These are phyloP conservation scores for Phymatocera aterrima DNA, from an alignment of 2,888 invertebrate genomes.

Conservation along the genomic window DNA sequence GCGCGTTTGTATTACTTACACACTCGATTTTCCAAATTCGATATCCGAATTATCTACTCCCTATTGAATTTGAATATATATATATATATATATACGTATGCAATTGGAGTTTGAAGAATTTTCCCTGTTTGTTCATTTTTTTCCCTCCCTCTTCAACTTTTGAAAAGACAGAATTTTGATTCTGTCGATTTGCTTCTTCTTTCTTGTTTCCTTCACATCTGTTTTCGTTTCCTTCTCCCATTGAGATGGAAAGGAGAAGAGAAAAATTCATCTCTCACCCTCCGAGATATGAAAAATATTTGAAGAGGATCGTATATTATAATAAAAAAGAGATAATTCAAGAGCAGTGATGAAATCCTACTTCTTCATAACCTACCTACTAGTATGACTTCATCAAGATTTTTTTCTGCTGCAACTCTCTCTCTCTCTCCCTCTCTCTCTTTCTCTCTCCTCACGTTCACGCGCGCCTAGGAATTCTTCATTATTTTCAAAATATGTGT, in stretches of 20 bases:
- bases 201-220: too few species aligned
- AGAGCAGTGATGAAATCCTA: conserved; percentile 6
- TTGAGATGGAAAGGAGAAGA: too few species aligned
- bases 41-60: not conserved
- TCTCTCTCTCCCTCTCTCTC: not conserved
- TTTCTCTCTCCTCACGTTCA: not conserved
- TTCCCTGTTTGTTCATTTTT: too few species aligned
- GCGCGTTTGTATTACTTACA: not conserved
- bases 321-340: not conserved
- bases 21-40: not conserved
- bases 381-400: conserved; percentile 21
- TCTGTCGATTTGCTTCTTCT: too few species aligned
- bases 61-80: not conserved
- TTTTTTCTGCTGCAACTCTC: conserved; percentile 24
- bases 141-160: too few species aligned
- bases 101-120: too few species aligned
- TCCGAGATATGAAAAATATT: too few species aligned
- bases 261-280: not conserved
- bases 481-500: conserved; percentile 22
- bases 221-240: too few species aligned
- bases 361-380: not conserved
- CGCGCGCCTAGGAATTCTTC: conserved; percentile 18
- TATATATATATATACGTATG: not conserved
- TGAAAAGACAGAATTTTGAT: too few species aligned
- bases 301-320: too few species aligned